phyloP scores from a whole-genome alignment of 2,888 invertebrate species.

The Mycogona germanica region DNA sequence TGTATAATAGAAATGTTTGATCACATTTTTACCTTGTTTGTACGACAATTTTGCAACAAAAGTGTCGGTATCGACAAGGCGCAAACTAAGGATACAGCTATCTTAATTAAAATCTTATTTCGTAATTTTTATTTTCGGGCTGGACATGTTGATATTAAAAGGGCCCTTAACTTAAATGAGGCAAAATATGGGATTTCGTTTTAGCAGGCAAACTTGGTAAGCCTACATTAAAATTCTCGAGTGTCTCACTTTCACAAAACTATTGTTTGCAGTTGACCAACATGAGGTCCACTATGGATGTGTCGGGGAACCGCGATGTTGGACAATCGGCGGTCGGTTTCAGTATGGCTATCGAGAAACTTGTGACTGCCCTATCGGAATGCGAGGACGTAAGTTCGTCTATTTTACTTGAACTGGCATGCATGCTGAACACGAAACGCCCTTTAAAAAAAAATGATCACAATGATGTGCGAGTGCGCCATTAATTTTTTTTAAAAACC shows the following conservation, averaged over 20 bases:
- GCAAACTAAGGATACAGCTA: too few species aligned
- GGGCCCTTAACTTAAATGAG: too few species aligned
- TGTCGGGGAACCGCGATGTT: slow-evolving; percentile 18
- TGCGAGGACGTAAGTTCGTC: slow-evolving; percentile 20
- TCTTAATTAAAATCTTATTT: too few species aligned
- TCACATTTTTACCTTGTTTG: too few species aligned
- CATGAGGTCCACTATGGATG: slow-evolving; percentile 1
- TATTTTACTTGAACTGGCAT: not conserved
- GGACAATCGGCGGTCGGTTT: slow-evolving; percentile 33
- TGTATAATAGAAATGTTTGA: too few species aligned
- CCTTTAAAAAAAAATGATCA: not conserved
- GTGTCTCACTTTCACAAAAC: too few species aligned
- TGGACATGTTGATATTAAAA: too few species aligned
- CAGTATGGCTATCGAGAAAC: slow-evolving; percentile 35
- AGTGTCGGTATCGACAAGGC: too few species aligned
- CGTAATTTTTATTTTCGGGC: too few species aligned
- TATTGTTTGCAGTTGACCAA: slow-evolving; percentile 5
- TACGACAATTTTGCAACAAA: too few species aligned
- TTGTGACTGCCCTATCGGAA: slow-evolving; percentile 29
- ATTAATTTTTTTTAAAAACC: not conserved
- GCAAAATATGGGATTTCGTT: too few species aligned
- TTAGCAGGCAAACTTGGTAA: too few species aligned
- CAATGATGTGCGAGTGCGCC: not conserved
- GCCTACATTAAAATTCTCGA: not conserved
- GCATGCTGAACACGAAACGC: not conserved